Conservation (phyloP, 2,797 vertebrate genomes). For the Cyprinella venusta region DNA sequence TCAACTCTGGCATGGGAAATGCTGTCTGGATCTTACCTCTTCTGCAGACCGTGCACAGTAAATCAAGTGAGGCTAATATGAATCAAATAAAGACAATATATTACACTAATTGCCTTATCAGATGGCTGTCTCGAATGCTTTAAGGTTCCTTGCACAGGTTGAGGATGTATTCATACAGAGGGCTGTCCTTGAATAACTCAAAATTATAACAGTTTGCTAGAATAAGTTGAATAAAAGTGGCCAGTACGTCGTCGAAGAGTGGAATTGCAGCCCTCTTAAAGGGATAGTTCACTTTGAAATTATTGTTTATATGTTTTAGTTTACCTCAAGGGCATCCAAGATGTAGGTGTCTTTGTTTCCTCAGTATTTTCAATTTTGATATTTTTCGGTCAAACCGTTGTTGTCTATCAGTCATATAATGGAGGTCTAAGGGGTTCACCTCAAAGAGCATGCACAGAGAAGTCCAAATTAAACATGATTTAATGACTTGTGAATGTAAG, state of each 20-base stretch:
- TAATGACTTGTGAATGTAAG: too few relatives aligned
- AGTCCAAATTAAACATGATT: too few relatives aligned
- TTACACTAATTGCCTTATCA: conserved; percentile 54
- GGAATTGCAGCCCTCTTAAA: conserved; percentile 35
- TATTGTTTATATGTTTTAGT: too few relatives aligned
- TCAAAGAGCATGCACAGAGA: too few relatives aligned
- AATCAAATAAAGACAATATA: conserved; percentile 52
- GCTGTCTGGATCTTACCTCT: conserved; percentile 41
- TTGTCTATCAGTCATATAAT: too few relatives aligned
- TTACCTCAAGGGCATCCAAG: too few relatives aligned
- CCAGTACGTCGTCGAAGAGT: background rate
- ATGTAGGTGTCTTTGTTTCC: too few relatives aligned
- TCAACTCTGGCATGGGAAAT: conserved; percentile 37
- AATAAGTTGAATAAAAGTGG: conserved; percentile 9
- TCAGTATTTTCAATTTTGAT: too few relatives aligned
- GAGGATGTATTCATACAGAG: background rate
- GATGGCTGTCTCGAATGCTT: conserved; percentile 40
- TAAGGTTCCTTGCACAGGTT: conserved; percentile 20
- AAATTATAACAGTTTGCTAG: background rate
- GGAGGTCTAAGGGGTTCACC: too few relatives aligned
- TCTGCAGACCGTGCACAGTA: conserved; percentile 39
- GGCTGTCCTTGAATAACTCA: conserved; percentile 7
- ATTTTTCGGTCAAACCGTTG: too few relatives aligned
- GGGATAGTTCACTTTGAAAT: too few relatives aligned
- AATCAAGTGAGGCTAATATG: conserved; percentile 48